A percentile compares a stretch with the other conserved stretches of the same genome.
These are phyloP conservation scores for Alethe castanea DNA, from an alignment of 2,113 vertebrate genomes.

Conservation along the genomic window DNA sequence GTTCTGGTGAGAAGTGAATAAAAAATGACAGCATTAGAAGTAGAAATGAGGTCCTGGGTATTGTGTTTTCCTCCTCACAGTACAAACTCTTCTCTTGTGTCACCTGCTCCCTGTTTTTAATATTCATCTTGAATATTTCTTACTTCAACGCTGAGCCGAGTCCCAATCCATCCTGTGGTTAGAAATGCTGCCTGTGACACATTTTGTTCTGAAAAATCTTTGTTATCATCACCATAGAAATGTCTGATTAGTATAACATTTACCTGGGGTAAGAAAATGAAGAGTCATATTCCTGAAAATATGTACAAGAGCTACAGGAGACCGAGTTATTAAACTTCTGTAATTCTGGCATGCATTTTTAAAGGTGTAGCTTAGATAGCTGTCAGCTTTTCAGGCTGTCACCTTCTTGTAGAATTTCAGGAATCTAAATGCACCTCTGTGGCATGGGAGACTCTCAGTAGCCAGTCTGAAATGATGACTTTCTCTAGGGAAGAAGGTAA, in stretches of 20 bases:
- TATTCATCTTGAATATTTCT: background rate
- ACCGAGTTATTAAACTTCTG: fast-evolving
- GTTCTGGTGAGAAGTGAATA: background rate
- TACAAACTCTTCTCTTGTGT: background rate
- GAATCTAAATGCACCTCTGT: background rate
- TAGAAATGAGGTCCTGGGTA: background rate
- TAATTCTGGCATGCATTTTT: background rate
- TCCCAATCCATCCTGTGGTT: background rate
- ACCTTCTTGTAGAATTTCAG: background rate
- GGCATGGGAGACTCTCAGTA: background rate
- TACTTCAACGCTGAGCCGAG: background rate
- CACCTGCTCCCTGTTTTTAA: background rate
- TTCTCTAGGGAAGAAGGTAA: background rate
- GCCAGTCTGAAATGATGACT: background rate
- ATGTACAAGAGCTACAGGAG: background rate
- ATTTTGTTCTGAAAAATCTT: background rate
- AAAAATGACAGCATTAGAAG: background rate
- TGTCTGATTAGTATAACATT: background rate
- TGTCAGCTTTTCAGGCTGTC: background rate
- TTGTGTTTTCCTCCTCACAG: background rate
- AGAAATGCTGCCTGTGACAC: background rate
- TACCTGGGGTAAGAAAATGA: background rate
- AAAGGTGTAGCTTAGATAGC: background rate
- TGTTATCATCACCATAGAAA: background rate
- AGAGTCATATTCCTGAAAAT: background rate